Conservation (phyloP, 1,140 invertebrate species). For the Aphaenogaster floridana region DNA sequence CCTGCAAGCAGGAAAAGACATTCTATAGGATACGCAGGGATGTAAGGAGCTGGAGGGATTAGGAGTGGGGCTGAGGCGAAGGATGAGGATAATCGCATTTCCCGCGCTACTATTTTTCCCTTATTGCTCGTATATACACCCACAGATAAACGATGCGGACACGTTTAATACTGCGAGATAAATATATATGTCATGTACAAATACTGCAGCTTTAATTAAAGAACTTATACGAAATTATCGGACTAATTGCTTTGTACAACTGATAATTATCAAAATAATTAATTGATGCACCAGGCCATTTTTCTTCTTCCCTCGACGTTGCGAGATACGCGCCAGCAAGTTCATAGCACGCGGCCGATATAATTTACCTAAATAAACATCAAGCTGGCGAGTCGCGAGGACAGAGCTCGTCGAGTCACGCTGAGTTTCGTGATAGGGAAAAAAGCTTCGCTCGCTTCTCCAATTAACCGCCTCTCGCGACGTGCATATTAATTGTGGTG, state of each 20-base stretch:
- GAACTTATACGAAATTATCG: not conserved
- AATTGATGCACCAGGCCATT: not conserved
- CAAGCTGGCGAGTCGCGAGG: conserved; percentile 27
- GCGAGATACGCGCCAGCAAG: not conserved
- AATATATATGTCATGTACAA: not conserved
- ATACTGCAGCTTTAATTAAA: not conserved
- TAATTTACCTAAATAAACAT: conserved; percentile 58
- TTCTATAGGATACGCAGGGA: conserved; percentile 83
- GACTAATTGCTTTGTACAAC: not conserved
- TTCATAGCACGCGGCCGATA: not conserved
- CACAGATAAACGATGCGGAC: not conserved
- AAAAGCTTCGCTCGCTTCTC: conserved; percentile 52
- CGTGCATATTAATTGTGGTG: conserved; percentile 73
- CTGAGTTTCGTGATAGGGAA: conserved; percentile 46
- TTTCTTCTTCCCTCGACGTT: not conserved
- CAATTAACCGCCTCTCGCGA: conserved; percentile 71
- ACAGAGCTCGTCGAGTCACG: conserved; percentile 45
- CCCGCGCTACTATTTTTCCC: not conserved
- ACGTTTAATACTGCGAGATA: not conserved
- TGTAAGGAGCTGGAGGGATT: conserved; percentile 48
- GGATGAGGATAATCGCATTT: conserved; percentile 22
- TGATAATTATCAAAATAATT: conserved; percentile 13
- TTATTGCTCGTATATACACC: not conserved
- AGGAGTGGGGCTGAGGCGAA: conserved; percentile 19
- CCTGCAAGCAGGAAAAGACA: conserved; percentile 86